Percentiles rank a stretch among this genome's conserved stretches.
Conservation (phyloP, 1,140 invertebrate species). For the Liolophura sinensis region DNA sequence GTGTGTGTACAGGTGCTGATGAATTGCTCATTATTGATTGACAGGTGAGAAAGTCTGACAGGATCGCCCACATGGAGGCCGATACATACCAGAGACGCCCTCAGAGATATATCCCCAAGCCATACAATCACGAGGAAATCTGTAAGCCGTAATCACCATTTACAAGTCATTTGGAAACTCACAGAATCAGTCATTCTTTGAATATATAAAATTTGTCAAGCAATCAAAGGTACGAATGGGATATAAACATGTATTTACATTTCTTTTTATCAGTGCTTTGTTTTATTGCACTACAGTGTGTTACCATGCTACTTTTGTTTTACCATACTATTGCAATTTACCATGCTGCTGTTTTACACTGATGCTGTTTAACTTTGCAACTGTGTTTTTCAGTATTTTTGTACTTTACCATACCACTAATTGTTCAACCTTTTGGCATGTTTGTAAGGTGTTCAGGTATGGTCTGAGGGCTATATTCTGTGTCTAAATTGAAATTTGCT, state of each 20-base stretch:
- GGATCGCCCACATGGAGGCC: constrained; percentile 37
- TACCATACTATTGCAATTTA: too few species aligned
- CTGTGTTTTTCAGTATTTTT: too few species aligned
- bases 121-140: constrained; percentile 36
- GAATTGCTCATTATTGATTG: background rate
- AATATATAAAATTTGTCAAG: background rate
- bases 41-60: constrained; percentile 38
- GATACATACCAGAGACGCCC: constrained; percentile 12
- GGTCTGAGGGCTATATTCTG: background rate
- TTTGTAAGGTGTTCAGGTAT: background rate
- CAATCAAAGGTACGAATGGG: background rate
- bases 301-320: background rate
- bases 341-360: too few species aligned
- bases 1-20: too few species aligned
- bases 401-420: background rate
- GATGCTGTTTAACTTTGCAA: too few species aligned
- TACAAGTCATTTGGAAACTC: background rate
- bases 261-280: background rate
- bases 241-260: background rate
- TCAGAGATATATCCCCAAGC: constrained; percentile 29
- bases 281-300: background rate
- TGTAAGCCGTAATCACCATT: constrained; percentile 30
- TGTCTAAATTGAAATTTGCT: background rate
- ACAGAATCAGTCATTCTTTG: background rate
- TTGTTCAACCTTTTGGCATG: background rate